These are phyloP conservation scores for Ceratoteleas bidentatus DNA, from an alignment of 1,140 invertebrate species.

Conservation along the genomic window DNA sequence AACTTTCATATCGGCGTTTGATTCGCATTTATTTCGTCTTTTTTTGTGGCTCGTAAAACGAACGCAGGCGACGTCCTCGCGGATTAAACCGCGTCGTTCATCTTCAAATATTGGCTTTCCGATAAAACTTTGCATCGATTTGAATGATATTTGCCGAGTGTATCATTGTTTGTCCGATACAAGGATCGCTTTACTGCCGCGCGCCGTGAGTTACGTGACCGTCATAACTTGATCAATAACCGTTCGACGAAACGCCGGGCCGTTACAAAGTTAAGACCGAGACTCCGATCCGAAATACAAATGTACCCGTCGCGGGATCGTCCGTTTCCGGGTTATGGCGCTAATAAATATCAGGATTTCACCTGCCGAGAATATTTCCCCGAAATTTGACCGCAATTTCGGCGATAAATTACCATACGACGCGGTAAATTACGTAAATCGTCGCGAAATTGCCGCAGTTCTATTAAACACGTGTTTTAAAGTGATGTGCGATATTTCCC, in stretches of 20 bases:
- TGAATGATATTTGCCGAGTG: constrained; percentile 45
- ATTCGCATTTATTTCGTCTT: constrained; percentile 15
- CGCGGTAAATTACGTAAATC: not conserved
- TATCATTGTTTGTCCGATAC: constrained; percentile 42
- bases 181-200: constrained; percentile 26
- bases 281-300: constrained; percentile 40
- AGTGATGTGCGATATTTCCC: no score
- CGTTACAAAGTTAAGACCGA: constrained; percentile 41
- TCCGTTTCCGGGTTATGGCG: constrained; percentile 26
- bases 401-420: no score
- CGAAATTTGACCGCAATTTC: no score
- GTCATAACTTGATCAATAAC: constrained; percentile 60
- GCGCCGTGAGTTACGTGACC: constrained; percentile 39
- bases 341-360: constrained; percentile 35
- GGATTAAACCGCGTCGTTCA: constrained; percentile 27
- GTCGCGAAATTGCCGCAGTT: no score
- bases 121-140: constrained; percentile 53
- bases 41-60: constrained; percentile 18
- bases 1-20: constrained; percentile 8
- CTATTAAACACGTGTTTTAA: no score
- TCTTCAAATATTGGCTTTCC: constrained; percentile 49
- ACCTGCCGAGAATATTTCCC: no score
- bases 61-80: constrained; percentile 16
- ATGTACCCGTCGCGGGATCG: constrained; percentile 22
- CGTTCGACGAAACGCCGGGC: constrained; percentile 39